These are phyloP conservation scores for Entomobrya proxima DNA, from an alignment of 2,888 invertebrate genomes.

Conservation along the genomic window DNA sequence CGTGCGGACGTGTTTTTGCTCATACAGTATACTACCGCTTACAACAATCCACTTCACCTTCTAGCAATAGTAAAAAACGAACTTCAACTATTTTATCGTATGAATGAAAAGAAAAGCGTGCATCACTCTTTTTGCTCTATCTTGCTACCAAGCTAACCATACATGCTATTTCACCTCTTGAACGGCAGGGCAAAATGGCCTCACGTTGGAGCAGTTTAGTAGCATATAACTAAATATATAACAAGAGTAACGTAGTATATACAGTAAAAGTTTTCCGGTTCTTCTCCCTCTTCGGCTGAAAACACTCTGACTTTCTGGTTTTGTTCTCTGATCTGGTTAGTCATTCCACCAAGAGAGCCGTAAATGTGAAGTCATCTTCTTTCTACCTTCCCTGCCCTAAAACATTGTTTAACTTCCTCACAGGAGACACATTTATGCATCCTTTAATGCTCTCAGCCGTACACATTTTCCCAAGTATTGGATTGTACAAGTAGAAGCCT, in stretches of 20 bases:
- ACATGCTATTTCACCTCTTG: neutral
- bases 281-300: neutral
- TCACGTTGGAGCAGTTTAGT: neutral
- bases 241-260: too few species aligned
- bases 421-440: constrained; percentile 66
- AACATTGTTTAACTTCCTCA: constrained; percentile 53
- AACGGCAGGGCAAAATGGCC: neutral
- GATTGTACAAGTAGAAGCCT: neutral
- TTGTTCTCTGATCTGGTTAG: constrained; percentile 55
- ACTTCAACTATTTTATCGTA: neutral
- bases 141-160: neutral
- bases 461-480: constrained; percentile 11
- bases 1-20: constrained; percentile 33
- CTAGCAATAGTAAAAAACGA: neutral
- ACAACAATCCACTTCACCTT: constrained; percentile 9
- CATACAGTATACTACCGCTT: too few species aligned
- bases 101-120: neutral
- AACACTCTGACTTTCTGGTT: neutral
- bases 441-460: constrained; percentile 51
- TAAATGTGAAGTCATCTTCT: constrained; percentile 50
- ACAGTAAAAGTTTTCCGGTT: neutral
- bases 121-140: neutral
- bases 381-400: constrained; percentile 43
- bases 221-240: constrained; percentile 1
- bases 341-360: constrained; percentile 55